Conservation (phyloP, 2,888 invertebrate species). For the Spisula solida region DNA sequence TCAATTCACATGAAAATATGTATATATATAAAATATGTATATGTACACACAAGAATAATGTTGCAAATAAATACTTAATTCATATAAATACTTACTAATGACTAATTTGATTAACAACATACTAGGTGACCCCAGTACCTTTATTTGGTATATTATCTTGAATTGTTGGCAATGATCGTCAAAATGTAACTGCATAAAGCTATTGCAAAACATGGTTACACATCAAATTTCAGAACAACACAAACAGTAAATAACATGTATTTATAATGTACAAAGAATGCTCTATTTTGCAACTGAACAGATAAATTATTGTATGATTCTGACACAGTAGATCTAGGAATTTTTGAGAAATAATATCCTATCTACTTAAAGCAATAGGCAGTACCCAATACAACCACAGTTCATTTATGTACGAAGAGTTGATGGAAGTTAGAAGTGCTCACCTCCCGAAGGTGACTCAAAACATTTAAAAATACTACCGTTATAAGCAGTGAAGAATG, state of each 20-base stretch:
- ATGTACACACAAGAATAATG: constrained; percentile 27
- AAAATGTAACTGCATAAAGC: background rate
- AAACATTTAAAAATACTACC: too few species aligned
- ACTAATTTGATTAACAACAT: background rate
- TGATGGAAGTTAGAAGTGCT: too few species aligned
- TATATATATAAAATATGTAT: constrained; percentile 24
- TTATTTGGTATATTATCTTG: background rate
- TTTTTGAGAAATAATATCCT: too few species aligned
- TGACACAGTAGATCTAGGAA: too few species aligned
- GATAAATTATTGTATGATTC: too few species aligned
- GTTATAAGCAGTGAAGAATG: too few species aligned
- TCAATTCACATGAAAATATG: constrained; percentile 10
- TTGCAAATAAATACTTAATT: constrained; percentile 34
- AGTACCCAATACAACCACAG: too few species aligned
- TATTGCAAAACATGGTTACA: background rate
- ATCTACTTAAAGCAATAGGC: too few species aligned
- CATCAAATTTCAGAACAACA: background rate
- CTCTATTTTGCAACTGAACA: too few species aligned
- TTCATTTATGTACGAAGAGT: too few species aligned
- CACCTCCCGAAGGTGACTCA: too few species aligned
- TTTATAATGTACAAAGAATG: background rate
- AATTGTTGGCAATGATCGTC: background rate
- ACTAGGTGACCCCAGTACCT: constrained; percentile 5
- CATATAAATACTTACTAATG: constrained; percentile 35
- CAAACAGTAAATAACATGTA: background rate